Evolutionary conservation across 2,888 invertebrate genomes (phyloP), one percentile per base, ranked within the genome.

Genomic region (Sycophila texana): DNA sequence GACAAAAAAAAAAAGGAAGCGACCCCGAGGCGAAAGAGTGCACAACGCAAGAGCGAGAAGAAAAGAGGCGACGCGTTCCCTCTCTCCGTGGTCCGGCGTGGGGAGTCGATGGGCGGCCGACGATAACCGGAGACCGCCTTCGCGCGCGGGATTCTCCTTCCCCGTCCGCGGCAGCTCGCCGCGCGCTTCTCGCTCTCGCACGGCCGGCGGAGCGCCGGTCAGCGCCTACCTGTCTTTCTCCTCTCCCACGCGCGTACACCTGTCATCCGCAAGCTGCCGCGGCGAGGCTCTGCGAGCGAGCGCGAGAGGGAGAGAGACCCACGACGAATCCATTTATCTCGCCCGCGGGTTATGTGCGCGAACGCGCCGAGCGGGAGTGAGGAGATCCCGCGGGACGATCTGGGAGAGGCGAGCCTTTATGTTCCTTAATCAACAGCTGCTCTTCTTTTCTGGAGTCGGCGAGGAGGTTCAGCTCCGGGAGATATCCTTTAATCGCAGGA

Each of bases 161-260:
- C 70, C 70, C 72, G 39, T 7, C 10, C 7, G 39, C 39, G 10
- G 51, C 30, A 57, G 22, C 22, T 30, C 60, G 10, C 18, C 26
- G n/a, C 51, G 3, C 26, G 22, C 47, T 5, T 26, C 51, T 12
- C 26, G 22, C 47, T 5, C 49, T 10, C 77, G n/a, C 57, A 26
- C 72, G 57, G 22, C 26, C 71, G 60, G 13, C 57, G 66, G 70
- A 39, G 55, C 26, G 65, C 57, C n/a, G 16, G 58, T 60, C 68
- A 76, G 74, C 61, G 76, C 76, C 78, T 84, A 81, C 81, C 82
- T 83, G 82, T 82, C 82, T 83, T 81, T 83, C 82, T 84, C 83
- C 82, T 87, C 88, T 88, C 89, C 88, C 88, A 89, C 89, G 87
- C 88, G 85, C 58, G 55, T 18, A 13, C 89, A 88, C 89, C 88